Evolutionary conservation across 2,888 invertebrate genomes (phyloP), one percentile per base, ranked within the genome.

Genomic region (Rhamnusium bicolor): DNA sequence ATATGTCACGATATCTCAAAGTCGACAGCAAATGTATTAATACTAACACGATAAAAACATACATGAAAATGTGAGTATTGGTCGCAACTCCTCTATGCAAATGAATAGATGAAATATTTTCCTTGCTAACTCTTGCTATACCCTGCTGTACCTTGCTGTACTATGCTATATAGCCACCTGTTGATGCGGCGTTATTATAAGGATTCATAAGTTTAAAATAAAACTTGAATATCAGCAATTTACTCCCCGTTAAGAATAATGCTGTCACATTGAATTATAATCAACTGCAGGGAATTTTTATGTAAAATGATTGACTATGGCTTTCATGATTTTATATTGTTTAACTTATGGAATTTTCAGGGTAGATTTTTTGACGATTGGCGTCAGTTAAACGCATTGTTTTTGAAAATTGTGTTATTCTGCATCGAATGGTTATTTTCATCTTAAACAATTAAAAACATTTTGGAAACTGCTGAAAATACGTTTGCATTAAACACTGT

Each of bases 131-230:
- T 40, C 40, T 4, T 40, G 40, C 40, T 12, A 10, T 14, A 2
- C 12, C 54, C 14, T 56, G 24, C 27, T 27, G 54, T 56, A 56
- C 54, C 54, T n/a, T 54, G 19, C 54, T 54, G 54, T 54, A 54
- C 54, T n/a, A 56, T 16, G 27, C 54, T 14, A n/a, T 27, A 16
- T 27, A 56, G 12, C 27, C 24, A 56, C 54, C 27, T 56, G 54
- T 56, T 56, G 54, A 56, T 56, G 14, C 14, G 27, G n/a, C 54
- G 27, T 24, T 24, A 56, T 27, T 27, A 24, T 56, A 24, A 14
- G 24, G n/a, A 56, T 56, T 6, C 21, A 14, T 56, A 27, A 56
- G 24, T 56, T 27, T 56, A 56, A 56, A 56, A 27, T n/a, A 56
- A n/a, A 40, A 27, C 27, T 27, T 24, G n/a, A 1, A n/a, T 4